These are phyloP conservation scores for Parelbella ahira DNA, from an alignment of 2,888 invertebrate genomes.

Conservation along the genomic window DNA sequence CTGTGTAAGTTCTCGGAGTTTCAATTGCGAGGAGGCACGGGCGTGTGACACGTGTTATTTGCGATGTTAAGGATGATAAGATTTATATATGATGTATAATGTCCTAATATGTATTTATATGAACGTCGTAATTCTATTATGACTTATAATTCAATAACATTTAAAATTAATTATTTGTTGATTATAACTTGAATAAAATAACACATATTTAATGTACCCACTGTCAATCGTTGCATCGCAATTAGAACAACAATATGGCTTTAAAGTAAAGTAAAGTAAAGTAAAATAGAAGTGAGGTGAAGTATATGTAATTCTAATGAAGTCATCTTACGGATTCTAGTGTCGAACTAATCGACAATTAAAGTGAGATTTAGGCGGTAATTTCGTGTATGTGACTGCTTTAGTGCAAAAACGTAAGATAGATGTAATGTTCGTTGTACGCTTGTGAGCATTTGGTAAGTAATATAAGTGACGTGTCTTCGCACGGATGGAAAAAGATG, in stretches of 20 bases:
- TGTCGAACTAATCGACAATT: constrained; percentile 13
- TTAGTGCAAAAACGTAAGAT: constrained; percentile 18
- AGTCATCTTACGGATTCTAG: constrained; percentile 8
- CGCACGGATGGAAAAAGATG: too few relatives aligned
- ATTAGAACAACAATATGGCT: constrained; percentile 11
- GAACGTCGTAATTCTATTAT: too few relatives aligned
- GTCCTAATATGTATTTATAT: too few relatives aligned
- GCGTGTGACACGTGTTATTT: constrained; percentile 2
- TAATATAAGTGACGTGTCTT: too few relatives aligned
- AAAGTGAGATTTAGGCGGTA: constrained; percentile 21
- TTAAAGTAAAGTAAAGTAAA: constrained; percentile 12
- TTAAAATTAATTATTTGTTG: too few relatives aligned
- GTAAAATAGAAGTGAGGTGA: too few relatives aligned
- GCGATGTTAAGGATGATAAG: constrained; percentile 4
- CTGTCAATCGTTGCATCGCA: constrained; percentile 11
- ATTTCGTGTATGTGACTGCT: constrained; percentile 18
- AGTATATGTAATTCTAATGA: constrained; percentile 15
- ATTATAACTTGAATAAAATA: too few relatives aligned
- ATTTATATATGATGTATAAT: too few relatives aligned
- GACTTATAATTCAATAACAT: too few relatives aligned
- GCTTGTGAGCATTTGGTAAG: constrained; percentile 6
- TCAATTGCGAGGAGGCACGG: neutral
- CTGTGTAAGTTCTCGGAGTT: too few relatives aligned
- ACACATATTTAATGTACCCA: neutral
- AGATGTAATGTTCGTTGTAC: constrained; percentile 13